These are phyloP conservation scores for Dorcus hopei DNA, from an alignment of 2,888 invertebrate species.

Conservation along the genomic window DNA sequence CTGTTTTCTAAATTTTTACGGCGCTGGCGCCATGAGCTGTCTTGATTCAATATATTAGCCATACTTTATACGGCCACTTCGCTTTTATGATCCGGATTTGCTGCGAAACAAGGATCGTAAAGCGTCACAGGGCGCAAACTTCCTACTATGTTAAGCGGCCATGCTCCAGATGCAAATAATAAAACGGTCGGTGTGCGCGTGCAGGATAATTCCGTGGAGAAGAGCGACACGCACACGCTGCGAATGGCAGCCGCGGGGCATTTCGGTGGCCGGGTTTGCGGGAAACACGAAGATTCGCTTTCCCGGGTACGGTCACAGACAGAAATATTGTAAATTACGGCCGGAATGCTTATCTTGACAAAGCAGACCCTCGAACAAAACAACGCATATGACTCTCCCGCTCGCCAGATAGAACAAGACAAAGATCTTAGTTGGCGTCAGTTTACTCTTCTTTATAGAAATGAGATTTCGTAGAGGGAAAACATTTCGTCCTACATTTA, in stretches of 20 bases:
- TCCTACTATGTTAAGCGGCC: conserved; percentile 15
- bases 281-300: conserved; percentile 26
- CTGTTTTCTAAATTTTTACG: no score
- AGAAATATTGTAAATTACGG: conserved; percentile 36
- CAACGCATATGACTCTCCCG: no score
- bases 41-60: conserved; percentile 6
- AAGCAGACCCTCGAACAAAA: conserved; percentile 22
- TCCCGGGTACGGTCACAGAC: conserved; percentile 22
- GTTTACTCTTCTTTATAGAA: conserved; percentile 28
- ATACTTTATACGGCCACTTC: conserved; percentile 8
- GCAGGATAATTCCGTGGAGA: conserved; percentile 23
- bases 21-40: neutral
- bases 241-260: conserved; percentile 24
- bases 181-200: conserved; percentile 15
- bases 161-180: conserved; percentile 30
- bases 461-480: neutral
- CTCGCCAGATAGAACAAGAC: conserved; percentile 36
- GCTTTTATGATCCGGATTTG: neutral
- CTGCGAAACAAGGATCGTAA: neutral
- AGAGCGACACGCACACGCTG: conserved; percentile 19
- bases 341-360: conserved; percentile 40
- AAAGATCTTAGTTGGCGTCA: conserved; percentile 40
- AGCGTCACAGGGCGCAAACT: neutral
- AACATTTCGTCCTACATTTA: conserved; percentile 1
- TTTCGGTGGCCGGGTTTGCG: conserved; percentile 23